Evolutionary conservation across 2,797 vertebrate genomes (phyloP), one percentile per base, ranked within the genome.

Genomic region (Danio aesculapii): DNA sequence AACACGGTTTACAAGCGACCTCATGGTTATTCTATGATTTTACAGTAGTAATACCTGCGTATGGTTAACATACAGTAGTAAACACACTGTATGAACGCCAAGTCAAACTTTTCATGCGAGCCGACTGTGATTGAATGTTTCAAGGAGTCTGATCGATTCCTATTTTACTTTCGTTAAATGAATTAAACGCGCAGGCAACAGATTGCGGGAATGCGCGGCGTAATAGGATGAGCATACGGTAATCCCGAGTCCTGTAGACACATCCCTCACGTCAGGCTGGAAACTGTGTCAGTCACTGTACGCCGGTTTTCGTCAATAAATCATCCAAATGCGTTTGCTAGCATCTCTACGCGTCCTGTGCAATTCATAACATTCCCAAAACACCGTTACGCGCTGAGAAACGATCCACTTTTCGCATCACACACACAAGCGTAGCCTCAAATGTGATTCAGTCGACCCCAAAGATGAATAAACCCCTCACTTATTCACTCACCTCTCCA

Each of bases 191-290:
- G 58, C 61, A 82, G 87, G 86, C 88, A 90, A 88, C 88, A 89
- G 87, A 87, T 88, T 85, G 86, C 77, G 81, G 79, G 70, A 76
- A 84, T 83, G 71, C 61, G 73, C 39, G 49, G 43, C 68, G 71
- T 88, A 88, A 88, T 85, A 83, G 85, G 87, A 88, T 88, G 76
- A 86, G 61, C 68, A 52, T 44, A 77, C 64, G 44, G 69, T 88
- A 89, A 88, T 85, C 88, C 79, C 13, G 14, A 59, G 62, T 70
- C 74, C 62, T 72, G 49, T 43, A 79, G 66, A 72, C 69, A 70
- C 75, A 44, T 75, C 63, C 57, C 13, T 68, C 71, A 57, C 49
- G 64, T 64, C 81, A 66, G 44, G 16, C 69, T 74, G 39, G 30
- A 5, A 71, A 63, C 67, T 72, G 72, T 57, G 61, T 74, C 68